phyloP scores from a whole-genome alignment of 2,797 vertebrate species.

The Antrozous pallidus region DNA sequence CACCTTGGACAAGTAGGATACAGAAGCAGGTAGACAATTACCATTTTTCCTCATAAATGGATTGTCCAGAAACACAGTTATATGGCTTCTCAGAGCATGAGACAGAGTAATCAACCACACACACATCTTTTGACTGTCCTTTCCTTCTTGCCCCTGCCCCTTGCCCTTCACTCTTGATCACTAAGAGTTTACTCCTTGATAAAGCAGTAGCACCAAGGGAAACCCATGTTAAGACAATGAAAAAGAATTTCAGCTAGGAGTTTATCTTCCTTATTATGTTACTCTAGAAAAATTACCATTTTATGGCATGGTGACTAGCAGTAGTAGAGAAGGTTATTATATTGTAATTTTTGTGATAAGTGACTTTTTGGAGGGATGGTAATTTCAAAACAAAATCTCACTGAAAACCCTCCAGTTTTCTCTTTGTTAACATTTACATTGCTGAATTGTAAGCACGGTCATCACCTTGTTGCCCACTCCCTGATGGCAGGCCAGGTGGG shows the following conservation, averaged over 20 bases:
- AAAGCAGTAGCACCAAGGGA: background rate
- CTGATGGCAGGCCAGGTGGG: background rate
- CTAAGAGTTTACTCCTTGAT: background rate
- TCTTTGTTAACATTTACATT: background rate
- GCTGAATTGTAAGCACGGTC: background rate
- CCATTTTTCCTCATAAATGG: background rate
- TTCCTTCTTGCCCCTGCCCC: background rate
- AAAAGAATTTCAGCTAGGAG: background rate
- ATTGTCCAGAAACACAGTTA: background rate
- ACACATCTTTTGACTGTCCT: background rate
- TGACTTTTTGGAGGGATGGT: background rate
- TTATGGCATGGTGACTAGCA: background rate
- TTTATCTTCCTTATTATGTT: background rate
- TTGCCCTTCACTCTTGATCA: background rate
- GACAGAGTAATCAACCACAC: background rate
- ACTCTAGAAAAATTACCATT: background rate
- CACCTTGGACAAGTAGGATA: background rate
- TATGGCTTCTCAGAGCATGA: background rate
- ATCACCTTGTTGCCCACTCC: background rate
- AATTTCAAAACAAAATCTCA: background rate
- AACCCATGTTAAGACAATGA: background rate
- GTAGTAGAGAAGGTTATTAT: background rate
- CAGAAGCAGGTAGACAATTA: background rate
- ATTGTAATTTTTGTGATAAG: background rate
- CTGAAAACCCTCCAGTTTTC: background rate